Conservation (phyloP, 2,797 vertebrate species). For the Sebastes minor region DNA sequence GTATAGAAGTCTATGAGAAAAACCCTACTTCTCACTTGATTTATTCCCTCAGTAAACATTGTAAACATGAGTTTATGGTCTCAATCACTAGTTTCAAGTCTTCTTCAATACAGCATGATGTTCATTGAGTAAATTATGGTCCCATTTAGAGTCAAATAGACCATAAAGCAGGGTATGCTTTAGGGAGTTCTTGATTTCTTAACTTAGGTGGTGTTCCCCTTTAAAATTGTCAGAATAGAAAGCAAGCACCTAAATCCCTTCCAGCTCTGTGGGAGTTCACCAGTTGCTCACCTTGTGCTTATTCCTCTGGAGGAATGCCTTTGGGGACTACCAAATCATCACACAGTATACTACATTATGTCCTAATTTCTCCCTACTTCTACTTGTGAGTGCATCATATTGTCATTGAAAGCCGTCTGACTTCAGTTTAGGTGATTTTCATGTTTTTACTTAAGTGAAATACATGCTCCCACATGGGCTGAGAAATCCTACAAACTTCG, state of each 20-base stretch:
- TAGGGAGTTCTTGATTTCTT: not conserved
- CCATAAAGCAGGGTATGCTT: too few species aligned
- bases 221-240: not conserved
- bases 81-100: too few species aligned
- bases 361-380: not conserved
- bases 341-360: not conserved
- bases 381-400: not conserved
- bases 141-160: too few species aligned
- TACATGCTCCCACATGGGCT: not conserved
- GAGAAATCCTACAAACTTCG: not conserved
- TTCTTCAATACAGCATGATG: too few species aligned
- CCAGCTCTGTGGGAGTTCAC: not conserved
- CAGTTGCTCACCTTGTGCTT: not conserved
- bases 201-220: not conserved
- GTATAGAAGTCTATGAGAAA: too few species aligned
- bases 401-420: not conserved
- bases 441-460: not conserved
- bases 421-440: not conserved
- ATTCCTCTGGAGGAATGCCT: not conserved
- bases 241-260: constrained; percentile 6
- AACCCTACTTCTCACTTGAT: too few species aligned
- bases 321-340: not conserved
- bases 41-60: too few species aligned
- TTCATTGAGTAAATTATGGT: too few species aligned
- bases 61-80: too few species aligned